Evolutionary conservation across 2,888 invertebrate species (phyloP).

Genomic region (Microchrysa polita): DNA sequence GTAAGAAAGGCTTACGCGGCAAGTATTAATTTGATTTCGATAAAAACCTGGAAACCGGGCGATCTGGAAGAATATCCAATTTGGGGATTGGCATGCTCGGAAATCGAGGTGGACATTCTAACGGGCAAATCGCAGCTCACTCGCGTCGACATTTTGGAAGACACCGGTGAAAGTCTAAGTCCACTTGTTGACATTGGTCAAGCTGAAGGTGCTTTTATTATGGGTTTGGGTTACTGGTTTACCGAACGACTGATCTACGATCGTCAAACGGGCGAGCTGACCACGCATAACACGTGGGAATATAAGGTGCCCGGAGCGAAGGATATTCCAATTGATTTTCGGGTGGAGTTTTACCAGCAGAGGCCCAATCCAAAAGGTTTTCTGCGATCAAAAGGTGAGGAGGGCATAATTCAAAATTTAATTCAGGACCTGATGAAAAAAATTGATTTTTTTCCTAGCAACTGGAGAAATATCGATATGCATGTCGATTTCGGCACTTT

Average conservation of each 20-base stretch:
- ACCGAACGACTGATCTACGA: conserved; percentile 69
- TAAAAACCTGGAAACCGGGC: conserved; percentile 56
- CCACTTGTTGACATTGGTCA: conserved; percentile 74
- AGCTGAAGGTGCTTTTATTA: conserved; percentile 71
- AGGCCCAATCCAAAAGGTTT: conserved; percentile 67
- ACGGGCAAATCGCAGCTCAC: conserved; percentile 74
- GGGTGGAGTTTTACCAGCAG: conserved; percentile 67
- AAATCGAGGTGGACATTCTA: conserved; percentile 77
- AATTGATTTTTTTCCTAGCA: conserved; percentile 54
- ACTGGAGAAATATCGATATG: conserved; percentile 59
- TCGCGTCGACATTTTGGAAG: conserved; percentile 76
- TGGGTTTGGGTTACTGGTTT: conserved; percentile 70
- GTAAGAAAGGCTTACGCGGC: conserved; percentile 50
- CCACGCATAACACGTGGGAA: conserved; percentile 72
- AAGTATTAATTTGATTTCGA: conserved; percentile 53
- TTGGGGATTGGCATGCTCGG: conserved; percentile 70
- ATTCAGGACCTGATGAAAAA: neutral
- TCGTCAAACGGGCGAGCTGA: conserved; percentile 66
- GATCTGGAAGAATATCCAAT: conserved; percentile 68
- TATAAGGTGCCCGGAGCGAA: conserved; percentile 70
- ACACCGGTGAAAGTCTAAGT: conserved; percentile 71
- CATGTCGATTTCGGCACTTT: conserved; percentile 56
- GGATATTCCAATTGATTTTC: conserved; percentile 70
- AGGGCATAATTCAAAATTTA: no score
- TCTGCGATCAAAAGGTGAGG: conserved; percentile 67